phyloP scores from a whole-genome alignment of 2,797 vertebrate species.

The Arnoldichthys spilopterus region DNA sequence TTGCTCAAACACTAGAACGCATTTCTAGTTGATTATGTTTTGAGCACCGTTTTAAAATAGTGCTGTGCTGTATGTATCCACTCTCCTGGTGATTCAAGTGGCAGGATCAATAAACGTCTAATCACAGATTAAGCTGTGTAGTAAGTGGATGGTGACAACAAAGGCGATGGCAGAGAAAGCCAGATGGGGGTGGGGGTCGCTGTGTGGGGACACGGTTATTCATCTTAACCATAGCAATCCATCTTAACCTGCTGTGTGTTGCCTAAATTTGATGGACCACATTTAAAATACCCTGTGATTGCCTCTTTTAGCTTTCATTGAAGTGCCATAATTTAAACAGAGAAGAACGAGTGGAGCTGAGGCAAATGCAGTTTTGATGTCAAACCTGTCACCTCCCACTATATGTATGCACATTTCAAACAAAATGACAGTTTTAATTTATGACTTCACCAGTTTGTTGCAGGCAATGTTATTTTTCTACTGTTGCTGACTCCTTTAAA shows the following conservation, averaged over 20 bases:
- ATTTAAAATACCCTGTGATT: constrained; percentile 55
- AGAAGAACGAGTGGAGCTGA: constrained; percentile 7
- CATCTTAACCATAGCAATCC: constrained; percentile 60
- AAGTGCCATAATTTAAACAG: constrained; percentile 35
- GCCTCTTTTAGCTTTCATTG: constrained; percentile 36
- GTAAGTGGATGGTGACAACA: constrained; percentile 44
- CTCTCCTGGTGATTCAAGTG: constrained; percentile 44
- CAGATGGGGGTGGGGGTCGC: constrained; percentile 33
- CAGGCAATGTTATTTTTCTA: constrained; percentile 27
- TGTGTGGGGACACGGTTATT: constrained; percentile 51
- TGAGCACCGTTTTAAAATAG: too few relatives aligned
- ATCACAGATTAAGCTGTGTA: constrained; percentile 54
- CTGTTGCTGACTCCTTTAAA: neutral
- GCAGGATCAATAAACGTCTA: constrained; percentile 50
- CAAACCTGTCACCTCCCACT: constrained; percentile 9
- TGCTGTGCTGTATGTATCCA: constrained; percentile 46
- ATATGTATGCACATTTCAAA: constrained; percentile 18
- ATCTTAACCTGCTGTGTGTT: constrained; percentile 51
- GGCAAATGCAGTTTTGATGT: constrained; percentile 7
- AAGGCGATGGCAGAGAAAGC: constrained; percentile 37
- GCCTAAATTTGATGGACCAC: constrained; percentile 54
- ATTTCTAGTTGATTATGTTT: too few relatives aligned
- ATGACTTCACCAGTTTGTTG: constrained; percentile 23
- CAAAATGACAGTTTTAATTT: constrained; percentile 30
- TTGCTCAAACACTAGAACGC: too few relatives aligned